Evolutionary conservation across 2,113 vertebrate species (phyloP).

Genomic region (Pteronura brasiliensis): DNA sequence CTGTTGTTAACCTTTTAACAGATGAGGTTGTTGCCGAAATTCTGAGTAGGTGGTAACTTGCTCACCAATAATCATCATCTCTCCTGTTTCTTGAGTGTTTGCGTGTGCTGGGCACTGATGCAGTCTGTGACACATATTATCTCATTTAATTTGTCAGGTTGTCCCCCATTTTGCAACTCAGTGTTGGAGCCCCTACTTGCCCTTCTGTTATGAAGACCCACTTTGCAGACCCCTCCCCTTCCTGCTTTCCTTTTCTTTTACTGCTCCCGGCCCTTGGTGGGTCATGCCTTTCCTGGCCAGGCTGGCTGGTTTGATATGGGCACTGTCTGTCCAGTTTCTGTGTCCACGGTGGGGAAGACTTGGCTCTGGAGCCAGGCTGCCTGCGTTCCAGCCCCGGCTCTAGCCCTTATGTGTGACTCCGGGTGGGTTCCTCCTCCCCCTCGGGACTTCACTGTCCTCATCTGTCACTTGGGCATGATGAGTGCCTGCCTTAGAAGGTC

Average conservation of each 20-base stretch:
- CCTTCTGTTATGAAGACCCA: background rate
- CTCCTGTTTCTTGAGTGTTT: background rate
- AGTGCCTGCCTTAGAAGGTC: background rate
- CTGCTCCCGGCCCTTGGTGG: accelerated
- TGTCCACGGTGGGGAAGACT: background rate
- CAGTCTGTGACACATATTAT: accelerated
- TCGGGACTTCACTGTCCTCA: background rate
- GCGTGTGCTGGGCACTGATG: accelerated
- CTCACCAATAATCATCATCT: background rate
- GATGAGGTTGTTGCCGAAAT: background rate
- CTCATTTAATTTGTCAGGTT: background rate
- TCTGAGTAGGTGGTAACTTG: background rate
- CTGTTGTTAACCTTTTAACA: background rate
- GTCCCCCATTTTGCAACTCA: background rate
- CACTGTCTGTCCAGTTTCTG: background rate
- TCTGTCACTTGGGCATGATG: background rate
- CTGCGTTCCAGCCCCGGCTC: background rate
- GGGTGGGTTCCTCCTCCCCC: background rate
- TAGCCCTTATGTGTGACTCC: accelerated
- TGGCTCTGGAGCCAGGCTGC: background rate
- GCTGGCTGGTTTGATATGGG: background rate
- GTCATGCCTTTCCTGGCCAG: background rate
- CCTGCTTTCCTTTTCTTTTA: background rate
- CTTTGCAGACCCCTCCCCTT: background rate
- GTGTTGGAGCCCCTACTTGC: too few species aligned